phyloP scores from a whole-genome alignment of 2,113 vertebrate species.

The Epinephelus moara region DNA sequence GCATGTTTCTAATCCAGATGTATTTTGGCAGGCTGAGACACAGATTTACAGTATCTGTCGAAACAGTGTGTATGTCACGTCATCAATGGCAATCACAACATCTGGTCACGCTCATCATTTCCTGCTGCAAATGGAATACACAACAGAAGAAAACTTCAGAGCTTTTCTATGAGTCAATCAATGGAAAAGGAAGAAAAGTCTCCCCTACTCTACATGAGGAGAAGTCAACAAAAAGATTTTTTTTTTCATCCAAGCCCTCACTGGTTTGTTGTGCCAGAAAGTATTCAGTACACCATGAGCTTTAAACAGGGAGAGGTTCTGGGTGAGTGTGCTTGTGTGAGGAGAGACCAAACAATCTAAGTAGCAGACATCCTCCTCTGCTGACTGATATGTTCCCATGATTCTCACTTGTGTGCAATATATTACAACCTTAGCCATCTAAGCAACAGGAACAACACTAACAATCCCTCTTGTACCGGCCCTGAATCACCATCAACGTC shows the following conservation, averaged over 20 bases:
- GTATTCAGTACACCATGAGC: neutral
- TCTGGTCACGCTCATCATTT: neutral
- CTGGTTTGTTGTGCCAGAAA: slow-evolving; percentile 26
- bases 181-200: neutral
- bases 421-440: slow-evolving; percentile 10
- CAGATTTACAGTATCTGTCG: slow-evolving; percentile 3
- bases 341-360: neutral
- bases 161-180: neutral
- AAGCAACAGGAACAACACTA: slow-evolving; percentile 14
- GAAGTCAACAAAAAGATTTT: neutral
- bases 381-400: slow-evolving; percentile 20
- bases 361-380: slow-evolving; percentile 37
- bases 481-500: neutral
- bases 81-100: neutral
- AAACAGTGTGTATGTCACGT: neutral
- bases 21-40: neutral
- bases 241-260: slow-evolving; percentile 8
- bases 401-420: slow-evolving; percentile 2
- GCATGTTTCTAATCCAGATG: neutral
- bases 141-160: slow-evolving; percentile 10
- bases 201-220: neutral
- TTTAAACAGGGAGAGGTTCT: slow-evolving; percentile 14
- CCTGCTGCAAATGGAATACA: neutral
- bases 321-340: slow-evolving; percentile 14
- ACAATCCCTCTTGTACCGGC: neutral